Conservation (phyloP, 2,888 invertebrate genomes). For the Caradrina clavipalpis region DNA sequence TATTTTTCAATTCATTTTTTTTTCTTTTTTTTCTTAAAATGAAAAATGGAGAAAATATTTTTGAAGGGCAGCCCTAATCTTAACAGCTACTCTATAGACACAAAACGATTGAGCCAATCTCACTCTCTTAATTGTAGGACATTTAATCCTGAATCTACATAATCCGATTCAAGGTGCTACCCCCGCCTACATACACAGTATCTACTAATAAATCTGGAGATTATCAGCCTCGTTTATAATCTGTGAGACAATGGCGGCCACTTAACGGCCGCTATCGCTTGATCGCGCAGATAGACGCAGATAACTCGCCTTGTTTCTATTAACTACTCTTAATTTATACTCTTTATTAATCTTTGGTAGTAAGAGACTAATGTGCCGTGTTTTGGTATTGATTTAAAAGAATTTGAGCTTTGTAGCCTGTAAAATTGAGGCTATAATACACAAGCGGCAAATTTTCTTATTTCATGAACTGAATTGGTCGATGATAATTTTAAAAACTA, state of each 20-base stretch:
- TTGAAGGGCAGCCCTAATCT: too few species aligned
- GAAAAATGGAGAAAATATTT: too few species aligned
- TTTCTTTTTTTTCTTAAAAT: too few species aligned
- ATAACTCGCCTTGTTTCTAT: conserved; percentile 58
- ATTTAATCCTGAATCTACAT: conserved; percentile 29
- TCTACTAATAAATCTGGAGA: conserved; percentile 55
- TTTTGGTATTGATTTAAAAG: background rate
- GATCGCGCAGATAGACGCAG: conserved; percentile 49
- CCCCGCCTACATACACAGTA: conserved; percentile 17
- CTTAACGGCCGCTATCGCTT: conserved; percentile 51
- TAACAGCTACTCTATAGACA: too few species aligned
- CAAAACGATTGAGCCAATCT: too few species aligned
- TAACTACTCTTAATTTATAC: conserved; percentile 57
- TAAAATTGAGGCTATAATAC: too few species aligned
- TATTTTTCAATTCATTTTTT: too few species aligned
- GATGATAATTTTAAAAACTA: too few species aligned
- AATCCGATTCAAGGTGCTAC: conserved; percentile 4
- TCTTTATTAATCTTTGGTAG: conserved; percentile 48
- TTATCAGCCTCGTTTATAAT: conserved; percentile 62
- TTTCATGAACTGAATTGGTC: too few species aligned
- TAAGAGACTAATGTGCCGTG: background rate
- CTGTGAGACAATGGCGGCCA: conserved; percentile 57
- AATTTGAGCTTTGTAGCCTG: background rate
- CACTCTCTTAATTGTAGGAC: background rate
- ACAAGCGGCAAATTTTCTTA: too few species aligned